Conservation (phyloP, 2,888 invertebrate genomes). For the Philereme vetulata region DNA sequence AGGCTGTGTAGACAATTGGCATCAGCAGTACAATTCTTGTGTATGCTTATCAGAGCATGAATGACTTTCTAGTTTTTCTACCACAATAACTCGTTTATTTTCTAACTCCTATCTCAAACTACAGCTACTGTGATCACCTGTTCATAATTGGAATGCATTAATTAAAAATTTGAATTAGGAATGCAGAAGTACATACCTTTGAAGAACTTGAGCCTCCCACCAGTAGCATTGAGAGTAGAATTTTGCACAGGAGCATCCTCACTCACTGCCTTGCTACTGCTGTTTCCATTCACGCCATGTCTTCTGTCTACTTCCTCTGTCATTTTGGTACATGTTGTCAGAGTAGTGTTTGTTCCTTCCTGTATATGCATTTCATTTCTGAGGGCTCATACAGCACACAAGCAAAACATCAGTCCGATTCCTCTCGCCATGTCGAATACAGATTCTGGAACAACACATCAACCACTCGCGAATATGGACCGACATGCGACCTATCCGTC, state of each 20-base stretch:
- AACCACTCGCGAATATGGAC: constrained; percentile 65
- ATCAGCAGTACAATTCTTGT: constrained; percentile 66
- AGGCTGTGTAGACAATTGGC: constrained; percentile 62
- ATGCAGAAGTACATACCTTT: constrained; percentile 83
- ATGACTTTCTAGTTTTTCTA: constrained; percentile 78
- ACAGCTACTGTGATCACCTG: constrained; percentile 18
- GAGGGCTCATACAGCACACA: constrained; percentile 79
- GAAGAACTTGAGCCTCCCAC: constrained; percentile 91
- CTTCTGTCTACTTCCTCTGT: constrained; percentile 87
- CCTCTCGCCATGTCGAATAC: constrained; percentile 76
- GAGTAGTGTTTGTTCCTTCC: constrained; percentile 86
- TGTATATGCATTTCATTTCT: constrained; percentile 88
- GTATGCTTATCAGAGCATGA: constrained; percentile 81
- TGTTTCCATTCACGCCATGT: constrained; percentile 89
- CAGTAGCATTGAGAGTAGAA: constrained; percentile 79
- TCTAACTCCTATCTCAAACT: constrained; percentile 28
- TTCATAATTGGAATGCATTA: constrained; percentile 1
- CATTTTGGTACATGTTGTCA: constrained; percentile 88
- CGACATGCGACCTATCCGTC: constrained; percentile 71
- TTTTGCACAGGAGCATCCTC: constrained; percentile 77
- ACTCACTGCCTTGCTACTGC: constrained; percentile 82
- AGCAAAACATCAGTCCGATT: constrained; percentile 76
- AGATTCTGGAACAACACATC: constrained; percentile 62
- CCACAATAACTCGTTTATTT: constrained; percentile 41
- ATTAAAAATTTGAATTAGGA: constrained; percentile 22